phyloP scores from a whole-genome alignment of 2,113 vertebrate species.

The Deroptyus accipitrinus region DNA sequence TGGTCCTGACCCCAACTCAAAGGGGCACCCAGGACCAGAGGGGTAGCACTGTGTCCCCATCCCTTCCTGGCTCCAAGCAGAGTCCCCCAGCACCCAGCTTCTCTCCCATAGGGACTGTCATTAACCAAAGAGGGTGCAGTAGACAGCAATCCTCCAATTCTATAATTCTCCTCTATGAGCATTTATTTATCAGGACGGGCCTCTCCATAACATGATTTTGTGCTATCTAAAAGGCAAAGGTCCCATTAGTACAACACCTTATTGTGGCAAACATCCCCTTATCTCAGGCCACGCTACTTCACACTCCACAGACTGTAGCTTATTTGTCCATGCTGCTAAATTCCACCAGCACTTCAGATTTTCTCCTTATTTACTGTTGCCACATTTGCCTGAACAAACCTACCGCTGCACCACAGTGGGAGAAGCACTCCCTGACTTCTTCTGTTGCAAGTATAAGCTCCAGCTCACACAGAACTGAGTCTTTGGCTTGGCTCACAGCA shows the following conservation, averaged over 20 bases:
- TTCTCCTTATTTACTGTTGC: not conserved
- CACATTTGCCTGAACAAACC: not conserved
- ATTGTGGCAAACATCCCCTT: not conserved
- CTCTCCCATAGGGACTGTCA: too few species aligned
- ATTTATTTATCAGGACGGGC: not conserved
- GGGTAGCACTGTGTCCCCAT: rapidly evolving
- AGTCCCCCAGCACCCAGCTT: not conserved
- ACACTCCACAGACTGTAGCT: rapidly evolving
- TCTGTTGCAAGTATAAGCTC: not conserved
- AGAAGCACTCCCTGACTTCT: not conserved
- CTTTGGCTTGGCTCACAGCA: not conserved
- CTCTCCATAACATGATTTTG: not conserved
- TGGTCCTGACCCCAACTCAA: not conserved
- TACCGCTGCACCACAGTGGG: too few species aligned
- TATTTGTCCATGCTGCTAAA: not conserved
- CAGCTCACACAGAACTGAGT: not conserved
- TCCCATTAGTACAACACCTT: not conserved
- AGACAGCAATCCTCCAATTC: not conserved
- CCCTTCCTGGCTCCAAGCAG: not conserved
- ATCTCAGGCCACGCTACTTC: not conserved
- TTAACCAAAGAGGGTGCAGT: not conserved
- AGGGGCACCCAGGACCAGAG: rapidly evolving
- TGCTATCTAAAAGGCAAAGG: not conserved
- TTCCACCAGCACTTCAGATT: not conserved
- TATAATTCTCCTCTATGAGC: not conserved